Conservation (phyloP, 2,113 vertebrate species). For the Verasper variegatus region DNA sequence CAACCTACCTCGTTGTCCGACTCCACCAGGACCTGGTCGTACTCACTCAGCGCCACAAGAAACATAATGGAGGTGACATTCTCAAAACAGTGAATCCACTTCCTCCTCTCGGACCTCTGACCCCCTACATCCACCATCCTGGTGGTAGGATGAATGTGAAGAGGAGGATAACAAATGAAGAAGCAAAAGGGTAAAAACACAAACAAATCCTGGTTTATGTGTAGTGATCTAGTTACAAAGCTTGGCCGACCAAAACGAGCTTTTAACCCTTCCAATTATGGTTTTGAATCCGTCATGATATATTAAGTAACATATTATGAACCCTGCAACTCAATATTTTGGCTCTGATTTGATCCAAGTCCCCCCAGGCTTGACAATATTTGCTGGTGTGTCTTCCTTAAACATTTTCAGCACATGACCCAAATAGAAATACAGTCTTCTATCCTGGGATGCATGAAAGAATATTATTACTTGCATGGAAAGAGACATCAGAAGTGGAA, state of each 20-base stretch:
- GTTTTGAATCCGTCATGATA: constrained; percentile 64
- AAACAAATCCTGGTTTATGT: not conserved
- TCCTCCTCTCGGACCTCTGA: constrained; percentile 97
- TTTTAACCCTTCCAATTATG: not conserved
- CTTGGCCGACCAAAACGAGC: not conserved
- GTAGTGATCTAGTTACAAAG: not conserved
- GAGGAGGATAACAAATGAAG: not conserved
- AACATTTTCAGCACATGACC: constrained; percentile 42
- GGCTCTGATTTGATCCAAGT: not conserved
- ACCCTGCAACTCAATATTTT: not conserved
- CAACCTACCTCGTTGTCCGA: constrained; percentile 93
- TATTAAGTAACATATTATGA: not conserved
- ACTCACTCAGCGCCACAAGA: constrained; percentile 97
- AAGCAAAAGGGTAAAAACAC: not conserved
- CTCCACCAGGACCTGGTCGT: constrained; percentile 99
- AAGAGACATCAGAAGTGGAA: constrained; percentile 9
- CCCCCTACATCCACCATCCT: constrained; percentile 99
- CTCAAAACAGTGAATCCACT: constrained; percentile 99
- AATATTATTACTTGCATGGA: constrained; percentile 15
- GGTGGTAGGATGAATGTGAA: constrained; percentile 28
- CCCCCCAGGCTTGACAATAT: too few relatives aligned
- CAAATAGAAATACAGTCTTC: constrained; percentile 36
- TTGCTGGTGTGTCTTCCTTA: constrained; percentile 9
- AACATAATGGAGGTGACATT: constrained; percentile 99
- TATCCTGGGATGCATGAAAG: constrained; percentile 25